Percentiles rank a stretch among this genome's conserved stretches.
Conservation (phyloP, 2,113 vertebrate genomes). For the Astur gentilis region DNA sequence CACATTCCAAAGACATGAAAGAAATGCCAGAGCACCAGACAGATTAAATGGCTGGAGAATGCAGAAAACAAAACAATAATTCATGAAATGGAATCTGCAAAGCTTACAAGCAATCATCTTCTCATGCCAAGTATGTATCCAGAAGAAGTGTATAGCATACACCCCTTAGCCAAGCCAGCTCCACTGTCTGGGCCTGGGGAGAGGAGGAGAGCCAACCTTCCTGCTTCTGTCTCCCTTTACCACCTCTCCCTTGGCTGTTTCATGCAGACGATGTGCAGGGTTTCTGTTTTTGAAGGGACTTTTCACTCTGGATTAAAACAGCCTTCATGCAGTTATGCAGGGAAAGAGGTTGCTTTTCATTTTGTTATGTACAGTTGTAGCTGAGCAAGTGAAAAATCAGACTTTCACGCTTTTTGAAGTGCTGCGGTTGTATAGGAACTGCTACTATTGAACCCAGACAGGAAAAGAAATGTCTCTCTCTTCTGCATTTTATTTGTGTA, state of each 20-base stretch:
- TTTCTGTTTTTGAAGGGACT: background rate
- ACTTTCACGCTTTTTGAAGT: background rate
- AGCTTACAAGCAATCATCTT: background rate
- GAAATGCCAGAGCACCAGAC: background rate
- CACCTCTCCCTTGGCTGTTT: background rate
- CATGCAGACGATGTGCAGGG: background rate
- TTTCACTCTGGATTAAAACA: background rate
- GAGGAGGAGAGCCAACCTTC: background rate
- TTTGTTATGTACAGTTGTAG: background rate
- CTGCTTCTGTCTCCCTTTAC: background rate
- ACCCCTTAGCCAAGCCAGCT: background rate
- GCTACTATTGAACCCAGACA: background rate
- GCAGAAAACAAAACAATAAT: background rate
- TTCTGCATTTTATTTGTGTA: background rate
- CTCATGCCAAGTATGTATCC: background rate
- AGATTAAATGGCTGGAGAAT: background rate
- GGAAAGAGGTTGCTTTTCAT: background rate
- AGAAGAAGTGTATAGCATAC: background rate
- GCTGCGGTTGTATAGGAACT: background rate
- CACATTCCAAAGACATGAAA: conserved; percentile 17
- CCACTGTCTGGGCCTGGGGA: background rate
- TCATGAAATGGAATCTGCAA: background rate
- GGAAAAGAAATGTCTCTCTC: background rate
- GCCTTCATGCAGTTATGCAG: background rate
- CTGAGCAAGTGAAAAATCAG: background rate